A percentile compares a stretch with the other conserved stretches of the same genome.
Evolutionary conservation across 2,888 invertebrate genomes (phyloP).

Genomic region (Leucophenga montana): DNA sequence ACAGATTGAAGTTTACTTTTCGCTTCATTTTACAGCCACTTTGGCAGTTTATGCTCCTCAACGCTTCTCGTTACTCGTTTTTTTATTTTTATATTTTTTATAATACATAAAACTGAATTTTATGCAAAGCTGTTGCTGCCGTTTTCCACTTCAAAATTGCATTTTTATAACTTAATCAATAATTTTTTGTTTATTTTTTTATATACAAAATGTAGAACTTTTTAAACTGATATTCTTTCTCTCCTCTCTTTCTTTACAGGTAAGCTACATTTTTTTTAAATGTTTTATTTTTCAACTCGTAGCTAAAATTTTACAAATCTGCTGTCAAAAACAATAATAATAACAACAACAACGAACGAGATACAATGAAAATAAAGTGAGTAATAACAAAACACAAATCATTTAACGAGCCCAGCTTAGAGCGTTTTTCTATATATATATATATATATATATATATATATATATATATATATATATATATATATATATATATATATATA

Average conservation of each 20-base stretch:
- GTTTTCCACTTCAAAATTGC: conserved; percentile 33
- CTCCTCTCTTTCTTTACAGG: conserved; percentile 59
- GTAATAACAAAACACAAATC: conserved; percentile 60
- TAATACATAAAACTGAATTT: conserved; percentile 1
- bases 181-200: conserved; percentile 38
- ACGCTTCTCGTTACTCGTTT: conserved; percentile 31
- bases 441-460: conserved; percentile 66
- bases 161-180: conserved; percentile 60
- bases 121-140: too few species aligned
- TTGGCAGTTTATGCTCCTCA: neutral
- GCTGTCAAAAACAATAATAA: conserved; percentile 36
- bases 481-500: conserved; percentile 66
- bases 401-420: conserved; percentile 65
- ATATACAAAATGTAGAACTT: neutral
- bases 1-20: neutral
- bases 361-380: conserved; percentile 42
- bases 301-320: conserved; percentile 27
- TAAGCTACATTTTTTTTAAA: conserved; percentile 55
- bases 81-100: conserved; percentile 16
- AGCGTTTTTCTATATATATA: conserved; percentile 52
- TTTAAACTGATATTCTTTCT: conserved; percentile 11
- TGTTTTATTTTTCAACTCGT: conserved; percentile 35
- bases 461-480: conserved; percentile 64
- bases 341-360: conserved; percentile 18
- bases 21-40: too few species aligned